Conservation (phyloP, 92 coral and sea anemone species). For the Bergia sp. region DNA sequence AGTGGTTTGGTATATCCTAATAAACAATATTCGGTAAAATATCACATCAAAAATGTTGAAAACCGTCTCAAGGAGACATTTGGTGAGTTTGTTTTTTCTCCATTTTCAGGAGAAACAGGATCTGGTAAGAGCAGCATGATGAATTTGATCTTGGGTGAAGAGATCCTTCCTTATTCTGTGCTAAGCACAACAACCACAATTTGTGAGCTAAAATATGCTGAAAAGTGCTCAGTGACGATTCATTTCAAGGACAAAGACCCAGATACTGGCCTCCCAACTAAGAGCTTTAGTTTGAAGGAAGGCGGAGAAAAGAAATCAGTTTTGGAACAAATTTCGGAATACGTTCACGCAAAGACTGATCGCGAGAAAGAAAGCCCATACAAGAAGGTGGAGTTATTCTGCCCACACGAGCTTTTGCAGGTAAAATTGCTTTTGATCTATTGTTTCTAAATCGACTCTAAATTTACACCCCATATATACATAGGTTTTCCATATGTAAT, state of each 20-base stretch:
- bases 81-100: too few relatives aligned
- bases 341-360: neutral
- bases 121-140: neutral
- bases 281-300: neutral
- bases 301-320: neutral
- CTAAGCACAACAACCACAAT: too few relatives aligned
- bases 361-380: neutral
- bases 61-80: too few relatives aligned
- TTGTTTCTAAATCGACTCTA: too few relatives aligned
- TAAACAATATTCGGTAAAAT: too few relatives aligned
- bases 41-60: too few relatives aligned
- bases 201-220: neutral
- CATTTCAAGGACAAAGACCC: neutral
- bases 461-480: too few relatives aligned
- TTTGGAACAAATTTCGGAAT: neutral
- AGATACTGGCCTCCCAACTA: neutral
- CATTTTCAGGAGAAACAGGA: slow-evolving; percentile 2
- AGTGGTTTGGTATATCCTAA: too few relatives aligned
- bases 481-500: too few relatives aligned
- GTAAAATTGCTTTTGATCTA: neutral
- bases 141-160: slow-evolving; percentile 16
- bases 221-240: neutral
- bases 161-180: neutral
- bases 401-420: neutral
- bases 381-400: neutral